phyloP scores from a whole-genome alignment of 2,888 invertebrate species.

The Volucella zonaria region DNA sequence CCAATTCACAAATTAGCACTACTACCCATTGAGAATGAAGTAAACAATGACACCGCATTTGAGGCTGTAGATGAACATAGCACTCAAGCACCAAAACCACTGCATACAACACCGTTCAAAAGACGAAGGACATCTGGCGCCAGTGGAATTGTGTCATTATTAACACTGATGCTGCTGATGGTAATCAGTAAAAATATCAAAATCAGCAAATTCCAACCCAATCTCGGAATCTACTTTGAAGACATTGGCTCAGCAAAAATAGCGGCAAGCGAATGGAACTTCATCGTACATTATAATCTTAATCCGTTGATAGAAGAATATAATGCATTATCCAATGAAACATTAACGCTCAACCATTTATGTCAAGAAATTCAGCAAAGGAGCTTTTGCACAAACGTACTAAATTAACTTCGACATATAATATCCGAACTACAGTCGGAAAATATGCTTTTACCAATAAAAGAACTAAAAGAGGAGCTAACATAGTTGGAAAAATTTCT shows the following conservation, averaged over 20 bases:
- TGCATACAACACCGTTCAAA: slow-evolving; percentile 13
- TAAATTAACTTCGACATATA: slow-evolving; percentile 20
- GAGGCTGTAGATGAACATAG: background rate
- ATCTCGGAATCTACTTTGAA: no score
- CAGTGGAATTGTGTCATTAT: background rate
- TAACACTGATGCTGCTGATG: slow-evolving; percentile 18
- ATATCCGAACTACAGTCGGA: slow-evolving; percentile 11
- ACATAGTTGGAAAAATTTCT: slow-evolving; percentile 57
- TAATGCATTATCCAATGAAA: slow-evolving; percentile 23
- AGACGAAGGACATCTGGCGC: background rate
- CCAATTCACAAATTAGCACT: slow-evolving; percentile 18
- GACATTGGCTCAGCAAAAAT: no score
- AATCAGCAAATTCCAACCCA: no score
- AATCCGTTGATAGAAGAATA: slow-evolving; percentile 10
- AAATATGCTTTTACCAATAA: slow-evolving; percentile 2
- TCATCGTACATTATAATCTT: slow-evolving; percentile 43
- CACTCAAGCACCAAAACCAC: background rate
- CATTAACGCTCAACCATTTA: slow-evolving; percentile 10
- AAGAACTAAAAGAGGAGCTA: slow-evolving; percentile 31
- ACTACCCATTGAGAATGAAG: slow-evolving; percentile 31
- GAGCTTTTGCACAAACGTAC: slow-evolving; percentile 4
- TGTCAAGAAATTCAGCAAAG: background rate
- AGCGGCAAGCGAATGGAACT: no score
- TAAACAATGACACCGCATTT: background rate
- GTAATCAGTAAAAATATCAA: slow-evolving; percentile 25